Percentiles rank a stretch among this genome's conserved stretches.
phyloP scores from a whole-genome alignment of 2,888 invertebrate genomes.

The Nomada lathburiana region DNA sequence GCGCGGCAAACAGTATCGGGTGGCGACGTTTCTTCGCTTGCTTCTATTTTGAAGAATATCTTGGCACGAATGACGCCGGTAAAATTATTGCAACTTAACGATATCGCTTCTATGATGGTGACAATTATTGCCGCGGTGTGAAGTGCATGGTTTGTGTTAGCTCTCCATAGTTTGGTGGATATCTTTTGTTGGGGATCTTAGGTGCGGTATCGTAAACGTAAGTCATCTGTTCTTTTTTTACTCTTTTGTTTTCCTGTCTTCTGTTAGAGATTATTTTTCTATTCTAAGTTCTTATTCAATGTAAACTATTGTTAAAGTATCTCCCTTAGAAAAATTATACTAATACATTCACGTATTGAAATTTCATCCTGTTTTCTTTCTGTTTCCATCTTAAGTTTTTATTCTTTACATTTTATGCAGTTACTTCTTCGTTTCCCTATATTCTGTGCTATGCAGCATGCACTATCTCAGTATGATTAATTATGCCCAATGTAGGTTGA shows the following conservation, averaged over 20 bases:
- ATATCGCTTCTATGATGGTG: slow-evolving; percentile 16
- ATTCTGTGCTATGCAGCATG: not conserved
- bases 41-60: slow-evolving; percentile 6
- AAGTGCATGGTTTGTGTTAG: slow-evolving; percentile 27
- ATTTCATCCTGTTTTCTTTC: not conserved
- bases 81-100: slow-evolving; percentile 32
- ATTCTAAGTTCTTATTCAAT: not conserved
- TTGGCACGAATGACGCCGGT: slow-evolving; percentile 40
- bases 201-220: slow-evolving; percentile 40
- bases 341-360: not conserved
- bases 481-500: not conserved
- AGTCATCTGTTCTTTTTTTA: slow-evolving; percentile 44
- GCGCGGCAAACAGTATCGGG: slow-evolving; percentile 52
- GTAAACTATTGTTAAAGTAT: not conserved
- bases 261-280: slow-evolving; percentile 11
- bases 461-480: not conserved
- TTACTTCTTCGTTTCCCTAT: not conserved
- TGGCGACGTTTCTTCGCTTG: slow-evolving; percentile 18
- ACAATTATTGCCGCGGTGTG: slow-evolving; percentile 32
- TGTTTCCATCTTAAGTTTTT: not conserved
- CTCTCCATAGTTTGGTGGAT: slow-evolving; percentile 8
- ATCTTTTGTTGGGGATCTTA: slow-evolving; percentile 20
- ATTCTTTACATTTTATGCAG: not conserved
- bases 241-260: slow-evolving; percentile 24
- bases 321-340: not conserved